A percentile compares a stretch with the other conserved stretches of the same genome.
These are phyloP conservation scores for Callaeas wilsoni DNA, from an alignment of 2,113 vertebrate species.

Conservation along the genomic window DNA sequence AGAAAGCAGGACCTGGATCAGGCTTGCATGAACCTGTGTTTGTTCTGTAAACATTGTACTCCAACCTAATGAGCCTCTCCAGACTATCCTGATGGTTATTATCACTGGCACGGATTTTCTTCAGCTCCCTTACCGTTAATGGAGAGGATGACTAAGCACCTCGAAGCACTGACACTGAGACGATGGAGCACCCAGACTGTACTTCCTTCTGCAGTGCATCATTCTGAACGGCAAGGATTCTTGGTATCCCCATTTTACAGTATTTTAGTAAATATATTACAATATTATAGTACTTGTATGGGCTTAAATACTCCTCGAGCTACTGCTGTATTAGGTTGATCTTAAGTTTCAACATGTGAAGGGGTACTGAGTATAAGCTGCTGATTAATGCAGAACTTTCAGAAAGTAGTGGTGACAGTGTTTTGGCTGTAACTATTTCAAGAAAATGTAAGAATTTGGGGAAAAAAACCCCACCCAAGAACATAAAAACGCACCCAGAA, in stretches of 20 bases:
- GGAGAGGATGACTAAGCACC: not conserved
- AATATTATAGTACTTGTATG: not conserved
- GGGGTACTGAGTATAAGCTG: not conserved
- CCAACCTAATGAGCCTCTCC: not conserved
- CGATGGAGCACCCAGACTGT: not conserved
- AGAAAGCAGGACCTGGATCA: not conserved
- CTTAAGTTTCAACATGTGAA: not conserved
- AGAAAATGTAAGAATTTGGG: not conserved
- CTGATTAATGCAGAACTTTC: not conserved
- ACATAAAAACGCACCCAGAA: not conserved
- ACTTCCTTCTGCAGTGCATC: not conserved
- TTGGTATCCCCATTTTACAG: not conserved
- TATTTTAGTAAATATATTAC: not conserved
- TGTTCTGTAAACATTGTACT: not conserved
- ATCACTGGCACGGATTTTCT: not conserved
- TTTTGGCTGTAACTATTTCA: not conserved
- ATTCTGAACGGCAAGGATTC: not conserved
- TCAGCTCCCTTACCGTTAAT: not conserved
- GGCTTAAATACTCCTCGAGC: not conserved
- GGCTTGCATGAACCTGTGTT: not conserved
- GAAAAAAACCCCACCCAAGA: not conserved
- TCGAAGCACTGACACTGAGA: not conserved
- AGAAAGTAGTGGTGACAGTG: not conserved
- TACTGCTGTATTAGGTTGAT: not conserved
- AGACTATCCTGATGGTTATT: not conserved